Conservation (phyloP, 1,140 invertebrate species). For the Zaprionus vittiger region DNA sequence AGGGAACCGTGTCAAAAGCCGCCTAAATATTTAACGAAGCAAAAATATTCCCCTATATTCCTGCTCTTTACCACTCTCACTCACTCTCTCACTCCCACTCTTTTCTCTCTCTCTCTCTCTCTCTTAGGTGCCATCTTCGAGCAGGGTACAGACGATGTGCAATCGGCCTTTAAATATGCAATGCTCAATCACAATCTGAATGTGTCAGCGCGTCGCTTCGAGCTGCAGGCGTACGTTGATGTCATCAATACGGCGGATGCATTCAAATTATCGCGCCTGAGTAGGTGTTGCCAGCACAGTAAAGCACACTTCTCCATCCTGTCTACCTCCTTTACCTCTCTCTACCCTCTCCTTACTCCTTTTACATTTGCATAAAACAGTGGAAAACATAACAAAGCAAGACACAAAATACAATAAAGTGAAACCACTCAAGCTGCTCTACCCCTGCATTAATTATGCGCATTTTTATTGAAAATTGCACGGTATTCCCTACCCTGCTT, state of each 20-base stretch:
- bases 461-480: constrained; percentile 6
- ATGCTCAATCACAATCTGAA: constrained; percentile 93
- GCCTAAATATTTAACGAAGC: constrained; percentile 81
- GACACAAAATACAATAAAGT: constrained; percentile 1
- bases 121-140: constrained; percentile 93
- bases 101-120: background rate
- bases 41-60: constrained; percentile 57
- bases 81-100: background rate
- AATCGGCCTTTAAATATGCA: constrained; percentile 94
- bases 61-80: background rate
- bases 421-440: background rate
- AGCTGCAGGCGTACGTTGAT: constrained; percentile 94
- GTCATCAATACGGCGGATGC: constrained; percentile 96
- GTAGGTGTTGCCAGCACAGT: constrained; percentile 88
- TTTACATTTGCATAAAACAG: background rate
- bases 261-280: constrained; percentile 94
- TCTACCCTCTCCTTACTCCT: background rate
- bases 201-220: constrained; percentile 89
- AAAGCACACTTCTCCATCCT: background rate
- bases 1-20: constrained; percentile 75
- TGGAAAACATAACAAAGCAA: background rate
- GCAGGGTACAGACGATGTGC: constrained; percentile 94
- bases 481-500: background rate
- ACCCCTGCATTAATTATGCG: constrained; percentile 1
- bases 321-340: background rate